Percentiles rank a stretch among this genome's conserved stretches.
phyloP scores from a whole-genome alignment of 2,888 invertebrate genomes.

The Drosophila fulvimacula region DNA sequence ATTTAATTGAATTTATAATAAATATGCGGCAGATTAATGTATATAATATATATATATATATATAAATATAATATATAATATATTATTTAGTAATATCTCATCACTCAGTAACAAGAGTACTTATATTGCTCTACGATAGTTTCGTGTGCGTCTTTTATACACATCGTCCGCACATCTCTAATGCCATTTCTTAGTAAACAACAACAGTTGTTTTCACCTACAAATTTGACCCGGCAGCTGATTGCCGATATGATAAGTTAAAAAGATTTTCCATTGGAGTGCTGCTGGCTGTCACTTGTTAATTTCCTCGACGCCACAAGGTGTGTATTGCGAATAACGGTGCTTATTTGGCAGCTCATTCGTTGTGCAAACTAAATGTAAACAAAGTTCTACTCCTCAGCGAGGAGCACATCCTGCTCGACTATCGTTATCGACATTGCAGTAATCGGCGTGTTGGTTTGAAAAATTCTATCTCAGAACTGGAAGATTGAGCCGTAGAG shows the following conservation, averaged over 20 bases:
- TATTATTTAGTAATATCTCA: no score
- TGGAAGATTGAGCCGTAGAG: no score
- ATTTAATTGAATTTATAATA: not conserved
- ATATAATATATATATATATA: no score
- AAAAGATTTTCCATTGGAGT: constrained; percentile 17
- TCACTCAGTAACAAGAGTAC: not conserved
- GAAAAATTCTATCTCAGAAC: not conserved
- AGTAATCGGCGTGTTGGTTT: not conserved
- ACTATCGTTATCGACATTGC: not conserved
- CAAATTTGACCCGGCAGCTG: constrained; percentile 52
- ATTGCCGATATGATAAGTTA: constrained; percentile 43
- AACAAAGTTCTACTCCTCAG: constrained; percentile 8
- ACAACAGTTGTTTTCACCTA: constrained; percentile 55
- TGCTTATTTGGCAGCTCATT: fast-evolving
- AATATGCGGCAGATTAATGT: no score
- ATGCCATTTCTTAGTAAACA: constrained; percentile 33
- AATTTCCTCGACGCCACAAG: not conserved
- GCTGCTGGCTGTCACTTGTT: not conserved
- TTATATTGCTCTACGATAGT: not conserved
- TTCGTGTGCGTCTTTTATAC: not conserved
- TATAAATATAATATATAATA: no score
- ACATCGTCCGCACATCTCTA: constrained; percentile 27
- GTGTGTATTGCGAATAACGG: not conserved
- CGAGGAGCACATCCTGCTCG: not conserved
- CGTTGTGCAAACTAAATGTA: not conserved